Evolutionary conservation across 2,888 invertebrate genomes (phyloP).

Genomic region (Lycophotia porphyrea): DNA sequence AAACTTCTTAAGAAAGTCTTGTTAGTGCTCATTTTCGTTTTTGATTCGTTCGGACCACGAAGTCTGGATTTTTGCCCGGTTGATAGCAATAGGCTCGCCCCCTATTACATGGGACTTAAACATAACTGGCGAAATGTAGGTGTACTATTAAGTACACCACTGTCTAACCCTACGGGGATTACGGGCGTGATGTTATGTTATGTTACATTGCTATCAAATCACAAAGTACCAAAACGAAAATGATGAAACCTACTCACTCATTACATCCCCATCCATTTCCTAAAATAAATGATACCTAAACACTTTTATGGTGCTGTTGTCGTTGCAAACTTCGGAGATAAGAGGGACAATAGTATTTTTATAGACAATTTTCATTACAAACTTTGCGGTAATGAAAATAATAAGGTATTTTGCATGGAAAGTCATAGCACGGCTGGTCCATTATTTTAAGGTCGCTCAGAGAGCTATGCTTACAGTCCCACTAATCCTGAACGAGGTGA

Average conservation of each 20-base stretch:
- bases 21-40: neutral
- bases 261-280: neutral
- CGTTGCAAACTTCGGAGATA: neutral
- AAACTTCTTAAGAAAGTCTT: too few species aligned
- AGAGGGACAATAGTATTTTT: neutral
- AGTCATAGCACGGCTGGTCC: neutral
- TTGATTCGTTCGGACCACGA: too few species aligned
- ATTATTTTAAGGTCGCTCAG: neutral
- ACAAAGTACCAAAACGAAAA: neutral
- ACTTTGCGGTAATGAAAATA: neutral
- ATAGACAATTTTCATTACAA: neutral
- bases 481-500: neutral
- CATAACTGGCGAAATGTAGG: too few species aligned
- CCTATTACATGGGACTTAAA: too few species aligned
- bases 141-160: too few species aligned
- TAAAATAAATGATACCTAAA: neutral
- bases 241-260: neutral
- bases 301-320: neutral
- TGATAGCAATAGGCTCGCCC: too few species aligned
- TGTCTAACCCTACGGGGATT: too few species aligned
- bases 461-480: neutral
- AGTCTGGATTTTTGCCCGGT: too few species aligned
- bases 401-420: neutral
- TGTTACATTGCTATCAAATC: neutral
- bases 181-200: too few species aligned